A percentile compares a stretch with the other conserved stretches of the same genome.
Evolutionary conservation across 2,797 vertebrate genomes (phyloP).

Genomic region (Selene dorsalis): DNA sequence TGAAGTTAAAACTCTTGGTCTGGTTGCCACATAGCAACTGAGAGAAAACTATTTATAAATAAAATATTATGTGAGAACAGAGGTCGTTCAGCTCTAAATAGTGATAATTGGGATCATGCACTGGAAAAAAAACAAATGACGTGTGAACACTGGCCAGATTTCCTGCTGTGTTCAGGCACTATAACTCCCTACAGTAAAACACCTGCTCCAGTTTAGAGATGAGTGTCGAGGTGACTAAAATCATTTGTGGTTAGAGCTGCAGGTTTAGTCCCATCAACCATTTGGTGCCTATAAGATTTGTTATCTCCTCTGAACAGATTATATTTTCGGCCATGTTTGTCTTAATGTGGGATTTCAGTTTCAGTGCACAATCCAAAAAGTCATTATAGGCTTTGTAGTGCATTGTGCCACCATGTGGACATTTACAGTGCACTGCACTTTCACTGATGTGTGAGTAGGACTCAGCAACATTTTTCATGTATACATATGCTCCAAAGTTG

Average conservation of each 20-base stretch:
- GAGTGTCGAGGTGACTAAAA: not conserved
- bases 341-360: not conserved
- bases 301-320: not conserved
- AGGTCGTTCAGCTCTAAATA: not conserved
- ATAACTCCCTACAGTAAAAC: not conserved
- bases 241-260: not conserved
- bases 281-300: not conserved
- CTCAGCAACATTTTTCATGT: not conserved
- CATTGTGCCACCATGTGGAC: constrained; percentile 27
- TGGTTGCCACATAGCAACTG: not conserved
- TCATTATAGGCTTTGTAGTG: not conserved
- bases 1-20: too few relatives aligned
- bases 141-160: not conserved
- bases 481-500: not conserved
- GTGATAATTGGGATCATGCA: not conserved
- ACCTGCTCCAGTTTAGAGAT: not conserved
- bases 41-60: not conserved
- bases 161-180: not conserved
- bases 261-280: not conserved
- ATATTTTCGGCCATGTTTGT: not conserved
- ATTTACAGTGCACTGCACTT: not conserved
- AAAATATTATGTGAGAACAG: not conserved
- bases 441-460: not conserved
- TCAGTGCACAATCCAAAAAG: not conserved
- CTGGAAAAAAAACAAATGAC: not conserved